Conservation (phyloP, 2,888 invertebrate genomes). For the Polietes domitor region DNA sequence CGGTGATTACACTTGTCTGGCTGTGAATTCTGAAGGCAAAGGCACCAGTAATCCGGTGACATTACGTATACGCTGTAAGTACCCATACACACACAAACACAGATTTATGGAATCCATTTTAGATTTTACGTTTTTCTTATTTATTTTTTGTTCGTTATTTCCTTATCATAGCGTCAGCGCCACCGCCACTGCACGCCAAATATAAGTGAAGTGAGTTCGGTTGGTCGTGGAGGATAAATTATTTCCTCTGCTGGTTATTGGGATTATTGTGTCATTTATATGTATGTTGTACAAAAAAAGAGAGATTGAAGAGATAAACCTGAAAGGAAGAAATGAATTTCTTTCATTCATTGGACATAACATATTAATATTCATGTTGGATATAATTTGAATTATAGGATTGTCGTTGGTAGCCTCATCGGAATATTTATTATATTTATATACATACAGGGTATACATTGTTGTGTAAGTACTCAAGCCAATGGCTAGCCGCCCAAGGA, state of each 20-base stretch:
- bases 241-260: neutral
- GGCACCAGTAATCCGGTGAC: conserved; percentile 88
- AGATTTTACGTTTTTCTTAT: conserved; percentile 25
- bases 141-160: neutral
- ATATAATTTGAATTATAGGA: too few relatives aligned
- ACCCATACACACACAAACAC: conserved; percentile 60
- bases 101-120: conserved; percentile 27
- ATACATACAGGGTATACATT: too few relatives aligned
- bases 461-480: too few relatives aligned
- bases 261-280: conserved; percentile 23
- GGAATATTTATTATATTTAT: too few relatives aligned
- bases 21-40: conserved; percentile 92
- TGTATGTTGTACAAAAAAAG: neutral
- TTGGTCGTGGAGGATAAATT: neutral
- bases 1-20: conserved; percentile 93
- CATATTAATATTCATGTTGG: neutral
- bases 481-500: too few relatives aligned
- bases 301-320: neutral
- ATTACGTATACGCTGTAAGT: conserved; percentile 87
- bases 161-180: neutral
- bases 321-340: neutral
- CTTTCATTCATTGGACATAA: neutral
- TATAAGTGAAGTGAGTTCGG: neutral
- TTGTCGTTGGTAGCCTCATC: too few relatives aligned
- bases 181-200: neutral